phyloP scores from a whole-genome alignment of 2,797 vertebrate species.

The Rhinogobio ventralis region DNA sequence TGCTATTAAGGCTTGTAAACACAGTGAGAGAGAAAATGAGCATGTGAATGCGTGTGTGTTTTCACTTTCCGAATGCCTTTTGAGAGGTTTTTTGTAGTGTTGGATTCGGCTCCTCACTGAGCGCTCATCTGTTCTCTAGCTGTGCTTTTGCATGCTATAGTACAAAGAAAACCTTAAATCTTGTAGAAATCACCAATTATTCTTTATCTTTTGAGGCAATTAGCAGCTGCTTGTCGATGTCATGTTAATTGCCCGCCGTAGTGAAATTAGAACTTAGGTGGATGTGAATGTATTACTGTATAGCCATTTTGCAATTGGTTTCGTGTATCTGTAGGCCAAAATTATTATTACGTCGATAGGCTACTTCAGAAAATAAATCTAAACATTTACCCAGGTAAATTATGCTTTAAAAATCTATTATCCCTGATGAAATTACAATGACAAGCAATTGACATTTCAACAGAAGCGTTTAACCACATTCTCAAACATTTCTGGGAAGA shows the following conservation, averaged over 20 bases:
- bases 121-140: slow-evolving; percentile 53
- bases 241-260: not conserved
- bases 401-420: not conserved
- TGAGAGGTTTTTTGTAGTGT: slow-evolving; percentile 47
- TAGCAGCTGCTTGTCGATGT: slow-evolving; percentile 37
- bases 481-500: not conserved
- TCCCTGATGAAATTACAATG: not conserved
- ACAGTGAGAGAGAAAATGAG: slow-evolving; percentile 48
- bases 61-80: slow-evolving; percentile 50
- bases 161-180: slow-evolving; percentile 42
- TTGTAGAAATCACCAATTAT: slow-evolving; percentile 46
- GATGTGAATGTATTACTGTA: not conserved
- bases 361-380: not conserved
- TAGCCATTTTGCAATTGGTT: not conserved
- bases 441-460: not conserved
- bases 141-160: slow-evolving; percentile 42
- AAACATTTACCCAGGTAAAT: not conserved
- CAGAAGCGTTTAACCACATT: not conserved
- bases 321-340: not conserved
- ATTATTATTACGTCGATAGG: too few species aligned
- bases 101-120: slow-evolving; percentile 36
- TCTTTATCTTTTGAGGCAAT: slow-evolving; percentile 49
- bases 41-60: slow-evolving; percentile 24
- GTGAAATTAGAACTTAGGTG: not conserved
- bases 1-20: slow-evolving; percentile 60